These are phyloP conservation scores for Drosophila jambulina DNA, from an alignment of 1,140 invertebrate genomes.

Conservation along the genomic window DNA sequence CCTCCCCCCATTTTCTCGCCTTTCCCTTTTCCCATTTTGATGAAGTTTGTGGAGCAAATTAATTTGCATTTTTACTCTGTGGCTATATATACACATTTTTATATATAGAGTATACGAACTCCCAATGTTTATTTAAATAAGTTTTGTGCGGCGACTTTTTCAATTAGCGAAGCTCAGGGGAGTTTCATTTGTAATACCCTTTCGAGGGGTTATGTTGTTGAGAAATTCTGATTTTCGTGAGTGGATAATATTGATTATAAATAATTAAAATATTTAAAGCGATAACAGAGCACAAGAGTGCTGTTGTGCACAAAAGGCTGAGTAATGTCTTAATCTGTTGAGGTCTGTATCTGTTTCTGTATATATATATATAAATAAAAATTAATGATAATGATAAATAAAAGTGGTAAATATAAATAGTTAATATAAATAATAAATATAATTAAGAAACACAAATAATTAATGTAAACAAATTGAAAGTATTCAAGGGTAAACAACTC, in stretches of 20 bases:
- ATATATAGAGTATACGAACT: conserved; percentile 8
- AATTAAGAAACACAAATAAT: too few relatives aligned
- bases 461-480: too few relatives aligned
- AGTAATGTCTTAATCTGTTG: not conserved
- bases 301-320: too few relatives aligned
- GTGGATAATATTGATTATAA: not conserved
- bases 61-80: conserved; percentile 68
- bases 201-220: too few relatives aligned
- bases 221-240: too few relatives aligned
- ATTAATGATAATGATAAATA: too few relatives aligned
- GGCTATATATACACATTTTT: conserved; percentile 8
- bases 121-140: conserved; percentile 44
- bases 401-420: too few relatives aligned
- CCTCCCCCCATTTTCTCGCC: conserved; percentile 13
- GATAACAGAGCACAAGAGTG: not conserved
- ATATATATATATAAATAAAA: too few relatives aligned
- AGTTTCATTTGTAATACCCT: not conserved
- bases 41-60: conserved; percentile 72
- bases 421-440: too few relatives aligned
- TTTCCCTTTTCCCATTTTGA: conserved; percentile 46
- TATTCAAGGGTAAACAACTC: too few relatives aligned
- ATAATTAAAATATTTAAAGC: not conserved
- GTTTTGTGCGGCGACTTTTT: conserved; percentile 58
- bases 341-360: not conserved
- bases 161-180: conserved; percentile 50